Evolutionary conservation across 2,888 invertebrate genomes (phyloP).

Genomic region (Pasiphila rectangulata): DNA sequence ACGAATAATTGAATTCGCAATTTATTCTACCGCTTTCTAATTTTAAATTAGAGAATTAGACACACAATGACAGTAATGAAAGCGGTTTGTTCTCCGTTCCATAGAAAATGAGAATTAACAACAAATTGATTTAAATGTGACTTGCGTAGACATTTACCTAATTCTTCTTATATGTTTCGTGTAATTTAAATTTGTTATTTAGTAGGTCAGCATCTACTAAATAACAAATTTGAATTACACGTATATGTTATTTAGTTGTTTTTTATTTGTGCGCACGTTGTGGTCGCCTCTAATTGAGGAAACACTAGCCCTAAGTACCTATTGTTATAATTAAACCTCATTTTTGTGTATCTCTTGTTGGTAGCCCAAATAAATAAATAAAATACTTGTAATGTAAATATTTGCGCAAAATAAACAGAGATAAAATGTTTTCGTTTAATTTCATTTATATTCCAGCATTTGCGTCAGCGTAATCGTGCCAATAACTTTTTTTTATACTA

Average conservation of each 20-base stretch:
- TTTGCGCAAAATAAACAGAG: conserved; percentile 17
- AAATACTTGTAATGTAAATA: no score
- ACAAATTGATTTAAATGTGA: not conserved
- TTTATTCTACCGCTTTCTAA: conserved; percentile 24
- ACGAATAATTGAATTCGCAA: conserved; percentile 24
- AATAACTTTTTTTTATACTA: conserved; percentile 5
- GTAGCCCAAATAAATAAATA: no score
- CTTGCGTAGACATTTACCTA: not conserved
- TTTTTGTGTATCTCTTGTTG: no score
- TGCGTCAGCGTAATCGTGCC: conserved; percentile 14
- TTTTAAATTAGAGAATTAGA: conserved; percentile 27
- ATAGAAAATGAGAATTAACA: conserved; percentile 6
- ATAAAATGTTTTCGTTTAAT: conserved; percentile 20
- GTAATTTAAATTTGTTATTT: not conserved
- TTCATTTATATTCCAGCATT: conserved; percentile 9
- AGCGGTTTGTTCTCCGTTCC: conserved; percentile 15
- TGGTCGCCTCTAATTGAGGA: no score
- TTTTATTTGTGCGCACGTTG: no score
- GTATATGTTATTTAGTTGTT: no score
- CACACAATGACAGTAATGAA: conserved; percentile 28
- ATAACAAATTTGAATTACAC: no score
- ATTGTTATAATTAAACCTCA: no score
- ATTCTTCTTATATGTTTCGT: not conserved
- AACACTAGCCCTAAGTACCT: no score
- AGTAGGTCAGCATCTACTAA: no score